These are phyloP conservation scores for Bradysia coprophila DNA, from an alignment of 1,140 invertebrate genomes.

Conservation along the genomic window DNA sequence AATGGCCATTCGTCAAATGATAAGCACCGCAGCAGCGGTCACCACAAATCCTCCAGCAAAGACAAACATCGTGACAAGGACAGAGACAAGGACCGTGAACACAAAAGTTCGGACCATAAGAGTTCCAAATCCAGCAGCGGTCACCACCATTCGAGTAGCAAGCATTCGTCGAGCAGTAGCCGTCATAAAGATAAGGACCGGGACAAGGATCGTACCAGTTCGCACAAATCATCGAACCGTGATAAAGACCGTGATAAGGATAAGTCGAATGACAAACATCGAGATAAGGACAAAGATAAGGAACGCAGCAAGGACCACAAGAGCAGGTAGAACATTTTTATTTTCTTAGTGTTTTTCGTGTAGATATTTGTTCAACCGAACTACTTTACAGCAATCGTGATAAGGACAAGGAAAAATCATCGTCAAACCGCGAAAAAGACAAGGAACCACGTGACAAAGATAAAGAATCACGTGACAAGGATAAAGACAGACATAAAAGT, in stretches of 20 bases:
- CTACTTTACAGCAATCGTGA: too few relatives aligned
- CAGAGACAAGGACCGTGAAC: slow-evolving; percentile 30
- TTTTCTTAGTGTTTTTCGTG: not conserved
- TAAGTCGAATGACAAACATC: slow-evolving; percentile 14
- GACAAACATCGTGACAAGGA: slow-evolving; percentile 26
- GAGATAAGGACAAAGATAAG: slow-evolving; percentile 19
- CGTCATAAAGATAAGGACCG: slow-evolving; percentile 24
- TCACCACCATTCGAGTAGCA: slow-evolving; percentile 5
- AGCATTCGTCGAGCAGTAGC: slow-evolving; percentile 14
- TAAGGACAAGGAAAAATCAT: slow-evolving; percentile 28
- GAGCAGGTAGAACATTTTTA: slow-evolving; percentile 23
- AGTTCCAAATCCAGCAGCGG: too few relatives aligned
- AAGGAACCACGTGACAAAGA: slow-evolving; percentile 18
- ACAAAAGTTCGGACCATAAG: too few relatives aligned
- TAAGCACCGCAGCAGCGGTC: slow-evolving; percentile 30
- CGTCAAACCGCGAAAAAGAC: slow-evolving; percentile 26
- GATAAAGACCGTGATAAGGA: slow-evolving; percentile 30
- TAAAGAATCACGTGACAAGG: slow-evolving; percentile 27
- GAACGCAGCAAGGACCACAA: slow-evolving; percentile 23
- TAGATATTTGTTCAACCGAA: too few relatives aligned
- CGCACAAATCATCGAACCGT: slow-evolving; percentile 11
- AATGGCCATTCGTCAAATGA: slow-evolving; percentile 28
- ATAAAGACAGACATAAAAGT: slow-evolving; percentile 29
- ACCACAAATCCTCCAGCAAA: slow-evolving; percentile 41
- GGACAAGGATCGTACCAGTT: slow-evolving; percentile 14